Conservation (phyloP, 2,888 invertebrate species). For the Criorhina ranunculi region DNA sequence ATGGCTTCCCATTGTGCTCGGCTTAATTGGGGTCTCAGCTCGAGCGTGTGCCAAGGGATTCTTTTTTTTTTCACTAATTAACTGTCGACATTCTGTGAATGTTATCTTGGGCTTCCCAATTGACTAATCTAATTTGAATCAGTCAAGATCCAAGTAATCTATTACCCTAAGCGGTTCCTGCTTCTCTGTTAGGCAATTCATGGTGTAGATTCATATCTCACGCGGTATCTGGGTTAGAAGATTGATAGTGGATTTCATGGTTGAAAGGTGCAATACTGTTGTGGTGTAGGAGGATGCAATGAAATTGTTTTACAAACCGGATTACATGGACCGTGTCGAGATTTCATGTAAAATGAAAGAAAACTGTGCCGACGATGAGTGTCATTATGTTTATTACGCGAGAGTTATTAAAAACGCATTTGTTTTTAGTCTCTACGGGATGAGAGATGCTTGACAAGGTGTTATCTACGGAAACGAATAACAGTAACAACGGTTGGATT, state of each 20-base stretch:
- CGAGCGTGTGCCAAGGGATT: constrained; percentile 32
- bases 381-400: constrained; percentile 51
- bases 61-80: constrained; percentile 3
- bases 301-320: constrained; percentile 22
- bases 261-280: constrained; percentile 71
- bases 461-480: constrained; percentile 21
- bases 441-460: not conserved
- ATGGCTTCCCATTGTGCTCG: constrained; percentile 39
- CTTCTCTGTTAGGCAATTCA: constrained; percentile 18
- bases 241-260: constrained; percentile 69
- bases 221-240: constrained; percentile 44
- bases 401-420: constrained; percentile 69
- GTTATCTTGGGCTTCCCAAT: constrained; percentile 5
- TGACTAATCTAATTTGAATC: constrained; percentile 12
- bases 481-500: constrained; percentile 35
- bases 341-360: constrained; percentile 45
- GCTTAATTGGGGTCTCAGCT: constrained; percentile 42
- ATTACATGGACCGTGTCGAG: constrained; percentile 72
- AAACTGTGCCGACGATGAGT: constrained; percentile 27
- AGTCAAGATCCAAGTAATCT: constrained; percentile 9
- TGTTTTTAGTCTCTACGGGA: constrained; percentile 22
- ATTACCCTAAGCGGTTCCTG: not conserved
- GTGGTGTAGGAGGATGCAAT: constrained; percentile 21
- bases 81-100: constrained; percentile 10
- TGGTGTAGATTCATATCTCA: constrained; percentile 41